A percentile compares a stretch with the other conserved stretches of the same genome.
phyloP scores from a whole-genome alignment of 2,888 invertebrate species.

The Heliconius cydno region DNA sequence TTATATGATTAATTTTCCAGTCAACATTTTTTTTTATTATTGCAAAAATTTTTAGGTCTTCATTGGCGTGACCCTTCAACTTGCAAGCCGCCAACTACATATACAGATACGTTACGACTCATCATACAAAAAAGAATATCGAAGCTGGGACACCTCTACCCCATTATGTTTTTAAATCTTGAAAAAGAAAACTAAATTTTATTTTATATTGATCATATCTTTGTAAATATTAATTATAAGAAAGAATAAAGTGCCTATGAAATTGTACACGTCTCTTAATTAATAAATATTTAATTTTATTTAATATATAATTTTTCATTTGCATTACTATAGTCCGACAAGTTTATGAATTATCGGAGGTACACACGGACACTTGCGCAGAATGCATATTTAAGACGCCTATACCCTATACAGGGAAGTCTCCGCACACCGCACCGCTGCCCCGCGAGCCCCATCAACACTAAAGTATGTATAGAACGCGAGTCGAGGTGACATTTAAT shows the following conservation, averaged over 20 bases:
- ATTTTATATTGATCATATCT: background rate
- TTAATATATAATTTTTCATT: background rate
- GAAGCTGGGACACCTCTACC: slow-evolving; percentile 89
- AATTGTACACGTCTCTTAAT: background rate
- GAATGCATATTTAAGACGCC: too few species aligned
- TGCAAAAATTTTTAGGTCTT: slow-evolving; percentile 68
- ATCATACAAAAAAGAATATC: slow-evolving; percentile 91
- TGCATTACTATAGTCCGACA: too few species aligned
- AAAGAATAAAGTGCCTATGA: slow-evolving; percentile 57
- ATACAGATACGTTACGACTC: slow-evolving; percentile 91
- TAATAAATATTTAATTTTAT: background rate
- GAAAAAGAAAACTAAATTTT: slow-evolving; percentile 60
- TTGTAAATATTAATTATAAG: slow-evolving; percentile 57
- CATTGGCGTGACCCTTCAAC: slow-evolving; percentile 91
- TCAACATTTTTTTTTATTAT: too few species aligned
- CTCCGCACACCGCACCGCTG: too few species aligned
- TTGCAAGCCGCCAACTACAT: slow-evolving; percentile 87
- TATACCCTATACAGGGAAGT: too few species aligned
- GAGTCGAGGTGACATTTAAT: too few species aligned
- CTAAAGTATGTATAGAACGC: too few species aligned
- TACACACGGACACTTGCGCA: too few species aligned
- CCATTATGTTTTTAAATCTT: slow-evolving; percentile 86
- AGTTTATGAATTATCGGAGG: too few species aligned
- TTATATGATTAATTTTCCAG: background rate
- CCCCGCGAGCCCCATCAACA: too few species aligned